Conservation (phyloP, 2,888 invertebrate genomes). For the Microctonus hyperodae region DNA sequence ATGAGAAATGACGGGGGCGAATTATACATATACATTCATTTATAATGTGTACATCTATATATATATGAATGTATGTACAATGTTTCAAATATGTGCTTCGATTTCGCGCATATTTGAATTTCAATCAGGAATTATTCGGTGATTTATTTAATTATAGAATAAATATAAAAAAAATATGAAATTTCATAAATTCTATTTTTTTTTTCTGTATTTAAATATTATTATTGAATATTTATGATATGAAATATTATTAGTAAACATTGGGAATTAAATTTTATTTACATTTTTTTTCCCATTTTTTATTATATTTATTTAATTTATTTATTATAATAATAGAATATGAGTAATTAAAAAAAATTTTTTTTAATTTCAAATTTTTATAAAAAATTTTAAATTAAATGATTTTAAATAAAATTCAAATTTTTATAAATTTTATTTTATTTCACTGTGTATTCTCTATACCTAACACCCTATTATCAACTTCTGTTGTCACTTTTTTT, state of each 20-base stretch:
- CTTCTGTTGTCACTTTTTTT: no score
- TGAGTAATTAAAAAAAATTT: neutral
- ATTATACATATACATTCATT: neutral
- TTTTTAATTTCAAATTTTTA: neutral
- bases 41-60: no score
- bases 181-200: neutral
- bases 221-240: no score
- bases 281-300: no score
- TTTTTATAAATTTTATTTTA: neutral
- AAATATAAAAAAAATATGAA: neutral
- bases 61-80: neutral
- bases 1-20: conserved; percentile 42
- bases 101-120: neutral
- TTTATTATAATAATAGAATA: no score
- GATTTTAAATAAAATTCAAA: neutral
- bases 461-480: no score
- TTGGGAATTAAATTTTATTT: no score
- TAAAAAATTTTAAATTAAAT: neutral
- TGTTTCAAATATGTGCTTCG: neutral
- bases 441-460: no score
- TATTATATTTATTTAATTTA: no score
- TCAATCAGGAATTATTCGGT: neutral
- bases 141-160: neutral
- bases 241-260: no score
- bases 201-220: no score